Base-by-base conservation (phyloP, 2,797 vertebrate species). In the Triplophysa yarkandensis region DNA sequence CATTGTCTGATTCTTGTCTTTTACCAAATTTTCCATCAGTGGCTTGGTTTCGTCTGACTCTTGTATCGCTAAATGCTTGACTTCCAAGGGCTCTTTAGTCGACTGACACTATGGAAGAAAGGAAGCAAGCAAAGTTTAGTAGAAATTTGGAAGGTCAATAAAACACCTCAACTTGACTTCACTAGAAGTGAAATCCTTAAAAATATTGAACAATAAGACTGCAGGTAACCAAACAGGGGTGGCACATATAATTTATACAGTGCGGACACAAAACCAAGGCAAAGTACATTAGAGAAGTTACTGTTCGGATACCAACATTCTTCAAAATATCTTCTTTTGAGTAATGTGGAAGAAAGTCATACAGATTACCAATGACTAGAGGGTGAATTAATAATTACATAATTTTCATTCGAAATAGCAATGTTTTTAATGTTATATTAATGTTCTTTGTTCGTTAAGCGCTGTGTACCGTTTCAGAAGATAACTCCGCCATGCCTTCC, bases 401-500 rank as follows among this genome's bases (percentile, higher is more conserved):
- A n/a, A n/a, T n/a, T n/a, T n/a, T n/a, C n/a, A n/a, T n/a, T n/a
- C n/a, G n/a, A n/a, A n/a, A n/a, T n/a, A n/a, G n/a, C n/a, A n/a
- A n/a, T n/a, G n/a, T n/a, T n/a, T n/a, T n/a, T n/a, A n/a, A n/a
- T n/a, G n/a, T n/a, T n/a, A n/a, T n/a, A n/a, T n/a, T n/a, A n/a
- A n/a, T n/a, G n/a, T n/a, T n/a, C n/a, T n/a, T n/a, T n/a, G n/a
- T n/a, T n/a, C n/a, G n/a, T n/a, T 19, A 2, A 7, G 6, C 19
- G 1, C 6, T 5, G 7, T 8, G 50, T 62, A 79, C 77, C 68
- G 34, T 60, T 28, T 77, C 77, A 17, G 69, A 55, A n/a, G 32
- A 60, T 10, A 81, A 43, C 44, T 54, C 46, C 3, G 76, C 63
- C 27, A 90, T 80, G 6, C 86, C 89, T 23, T 87, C 90, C 32